phyloP scores from a whole-genome alignment of 2,113 vertebrate species.

The Uria lomvia region DNA sequence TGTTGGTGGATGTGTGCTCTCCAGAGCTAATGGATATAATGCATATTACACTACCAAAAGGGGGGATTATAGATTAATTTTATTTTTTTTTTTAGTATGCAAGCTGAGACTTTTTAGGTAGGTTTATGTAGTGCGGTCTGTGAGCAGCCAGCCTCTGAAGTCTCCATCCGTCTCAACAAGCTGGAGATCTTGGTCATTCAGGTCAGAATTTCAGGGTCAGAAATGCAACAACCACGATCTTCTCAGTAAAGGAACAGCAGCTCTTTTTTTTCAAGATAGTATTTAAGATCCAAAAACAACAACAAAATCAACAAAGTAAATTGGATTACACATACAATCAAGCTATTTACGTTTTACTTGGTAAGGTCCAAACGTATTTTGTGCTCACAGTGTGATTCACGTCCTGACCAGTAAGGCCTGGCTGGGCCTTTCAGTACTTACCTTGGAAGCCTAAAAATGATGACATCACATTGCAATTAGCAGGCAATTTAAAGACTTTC shows the following conservation, averaged over 20 bases:
- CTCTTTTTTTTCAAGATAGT: not conserved
- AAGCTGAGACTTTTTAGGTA: not conserved
- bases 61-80: not conserved
- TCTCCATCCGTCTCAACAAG: not conserved
- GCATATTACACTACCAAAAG: not conserved
- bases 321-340: not conserved
- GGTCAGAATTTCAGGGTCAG: not conserved
- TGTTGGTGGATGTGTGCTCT: accelerated
- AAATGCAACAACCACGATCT: not conserved
- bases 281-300: not conserved
- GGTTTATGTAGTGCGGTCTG: not conserved
- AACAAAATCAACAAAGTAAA: not conserved
- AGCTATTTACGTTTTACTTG: not conserved
- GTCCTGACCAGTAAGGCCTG: not conserved
- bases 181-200: not conserved
- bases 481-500: conserved; percentile 71
- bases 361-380: not conserved
- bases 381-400: not conserved
- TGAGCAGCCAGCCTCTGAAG: not conserved
- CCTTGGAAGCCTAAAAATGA: conserved; percentile 62
- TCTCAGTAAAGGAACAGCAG: not conserved
- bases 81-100: not conserved
- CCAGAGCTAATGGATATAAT: not conserved
- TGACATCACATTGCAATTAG: conserved; percentile 65
- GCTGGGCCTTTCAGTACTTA: conserved; percentile 43